Evolutionary conservation across 2,797 vertebrate genomes (phyloP).

Genomic region (Sphaeramia orbicularis): DNA sequence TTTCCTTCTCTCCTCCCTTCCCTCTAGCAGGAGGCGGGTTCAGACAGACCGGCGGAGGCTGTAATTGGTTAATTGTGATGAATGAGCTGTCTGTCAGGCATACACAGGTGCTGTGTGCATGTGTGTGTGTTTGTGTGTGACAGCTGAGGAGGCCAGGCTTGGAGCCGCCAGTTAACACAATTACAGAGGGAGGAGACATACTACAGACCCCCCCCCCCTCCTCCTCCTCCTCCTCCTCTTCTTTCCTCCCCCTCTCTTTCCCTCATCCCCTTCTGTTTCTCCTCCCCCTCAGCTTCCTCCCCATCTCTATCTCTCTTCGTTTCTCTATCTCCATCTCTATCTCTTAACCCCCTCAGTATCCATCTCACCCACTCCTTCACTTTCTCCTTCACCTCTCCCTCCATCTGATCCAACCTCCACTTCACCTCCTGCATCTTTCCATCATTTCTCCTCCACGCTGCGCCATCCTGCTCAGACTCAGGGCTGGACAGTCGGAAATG

Average conservation of each 20-base stretch:
- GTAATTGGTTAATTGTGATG: conserved; percentile 93
- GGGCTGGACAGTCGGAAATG: conserved; percentile 6
- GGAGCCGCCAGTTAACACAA: conserved; percentile 86
- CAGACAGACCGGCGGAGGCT: conserved; percentile 79
- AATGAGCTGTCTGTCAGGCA: conserved; percentile 87
- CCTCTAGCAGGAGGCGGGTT: conserved; percentile 75
- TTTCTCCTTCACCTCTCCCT: conserved; percentile 32
- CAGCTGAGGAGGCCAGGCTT: conserved; percentile 85
- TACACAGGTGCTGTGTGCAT: conserved; percentile 86
- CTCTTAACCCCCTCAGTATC: conserved; percentile 36
- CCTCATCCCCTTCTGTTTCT: conserved; percentile 14
- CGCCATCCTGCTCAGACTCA: not conserved
- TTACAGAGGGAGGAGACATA: conserved; percentile 84
- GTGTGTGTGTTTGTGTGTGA: conserved; percentile 57
- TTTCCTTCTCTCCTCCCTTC: conserved; percentile 53
- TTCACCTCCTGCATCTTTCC: conserved; percentile 46
- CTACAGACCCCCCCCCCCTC: conserved; percentile 68
- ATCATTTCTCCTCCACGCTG: not conserved
- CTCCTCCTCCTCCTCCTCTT: conserved; percentile 29
- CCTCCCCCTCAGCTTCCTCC: conserved; percentile 28
- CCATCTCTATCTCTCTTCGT: conserved; percentile 28
- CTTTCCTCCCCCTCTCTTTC: conserved; percentile 35
- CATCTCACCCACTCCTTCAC: conserved; percentile 44
- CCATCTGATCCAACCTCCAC: conserved; percentile 40
- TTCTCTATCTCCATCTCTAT: conserved; percentile 14